Percentiles rank a stretch among this genome's conserved stretches.
These are phyloP conservation scores for Paedocypris micromegethes DNA, from an alignment of 2,797 vertebrate species.

Conservation along the genomic window DNA sequence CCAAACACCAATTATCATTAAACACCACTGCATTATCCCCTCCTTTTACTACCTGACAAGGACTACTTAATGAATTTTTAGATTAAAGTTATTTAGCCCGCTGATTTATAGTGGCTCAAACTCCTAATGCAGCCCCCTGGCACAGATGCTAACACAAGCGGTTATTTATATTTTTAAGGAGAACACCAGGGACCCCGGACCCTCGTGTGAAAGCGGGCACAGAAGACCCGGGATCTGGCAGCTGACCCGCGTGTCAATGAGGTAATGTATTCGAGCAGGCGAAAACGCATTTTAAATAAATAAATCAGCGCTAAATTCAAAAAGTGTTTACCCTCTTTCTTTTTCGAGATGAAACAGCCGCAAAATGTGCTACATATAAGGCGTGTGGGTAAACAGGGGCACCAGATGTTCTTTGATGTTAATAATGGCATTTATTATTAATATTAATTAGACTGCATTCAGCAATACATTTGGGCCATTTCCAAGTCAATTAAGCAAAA, in stretches of 20 bases:
- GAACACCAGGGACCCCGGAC: constrained; percentile 79
- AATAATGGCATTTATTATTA: constrained; percentile 99
- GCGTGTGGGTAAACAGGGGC: constrained; percentile 99
- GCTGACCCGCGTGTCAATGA: constrained; percentile 77
- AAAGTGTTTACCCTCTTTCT: constrained; percentile 87
- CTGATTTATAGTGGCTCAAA: constrained; percentile 88
- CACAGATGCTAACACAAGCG: constrained; percentile 83
- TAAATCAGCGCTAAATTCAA: constrained; percentile 51
- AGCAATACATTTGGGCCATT: constrained; percentile 99
- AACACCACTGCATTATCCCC: constrained; percentile 98
- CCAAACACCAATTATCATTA: constrained; percentile 99
- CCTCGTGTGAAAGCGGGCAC: constrained; percentile 54
- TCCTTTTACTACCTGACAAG: constrained; percentile 99
- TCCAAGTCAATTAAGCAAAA: constrained; percentile 99
- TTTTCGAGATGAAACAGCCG: constrained; percentile 96
- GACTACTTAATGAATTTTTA: constrained; percentile 99
- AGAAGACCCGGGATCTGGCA: too few species aligned
- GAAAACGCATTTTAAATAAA: constrained; percentile 51
- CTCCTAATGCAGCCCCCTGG: constrained; percentile 82
- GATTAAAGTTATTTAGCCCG: constrained; percentile 96
- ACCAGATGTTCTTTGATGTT: constrained; percentile 99
- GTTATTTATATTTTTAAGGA: constrained; percentile 62
- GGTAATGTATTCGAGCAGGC: constrained; percentile 52
- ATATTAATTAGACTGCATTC: constrained; percentile 99
- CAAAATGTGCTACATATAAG: constrained; percentile 99